Percentiles rank a stretch among this genome's conserved stretches.
These are phyloP conservation scores for Drosophila erecta DNA, from an alignment of 1,140 invertebrate species.

Conservation along the genomic window DNA sequence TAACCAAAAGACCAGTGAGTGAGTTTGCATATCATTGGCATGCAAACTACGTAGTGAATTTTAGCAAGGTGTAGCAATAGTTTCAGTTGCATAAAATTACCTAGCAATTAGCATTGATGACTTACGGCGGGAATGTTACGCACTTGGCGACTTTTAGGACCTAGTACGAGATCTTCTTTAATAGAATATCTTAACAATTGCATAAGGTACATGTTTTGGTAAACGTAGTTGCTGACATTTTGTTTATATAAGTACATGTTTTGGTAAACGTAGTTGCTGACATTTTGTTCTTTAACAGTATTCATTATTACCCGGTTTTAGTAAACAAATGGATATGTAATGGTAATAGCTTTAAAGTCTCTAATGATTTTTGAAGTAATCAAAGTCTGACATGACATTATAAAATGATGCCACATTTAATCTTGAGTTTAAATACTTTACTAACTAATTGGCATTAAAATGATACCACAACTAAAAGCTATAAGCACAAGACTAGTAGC, in stretches of 20 bases:
- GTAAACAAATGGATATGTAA: neutral
- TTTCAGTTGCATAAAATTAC: constrained; percentile 2
- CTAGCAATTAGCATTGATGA: constrained; percentile 5
- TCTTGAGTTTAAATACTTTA: neutral
- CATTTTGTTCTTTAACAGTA: neutral
- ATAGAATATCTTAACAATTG: neutral
- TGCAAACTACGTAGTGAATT: neutral
- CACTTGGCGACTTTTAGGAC: neutral
- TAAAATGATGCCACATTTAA: neutral
- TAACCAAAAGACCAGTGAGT: constrained; percentile 18
- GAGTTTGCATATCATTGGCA: constrained; percentile 23
- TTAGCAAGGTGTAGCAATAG: neutral
- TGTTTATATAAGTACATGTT: too few species aligned
- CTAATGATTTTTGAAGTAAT: too few species aligned
- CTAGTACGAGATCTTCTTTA: neutral
- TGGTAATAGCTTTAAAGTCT: too few species aligned
- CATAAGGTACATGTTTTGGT: neutral
- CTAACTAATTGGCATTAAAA: constrained; percentile 9
- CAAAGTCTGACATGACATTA: neutral
- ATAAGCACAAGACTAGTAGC: constrained; percentile 26
- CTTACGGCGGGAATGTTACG: constrained; percentile 3
- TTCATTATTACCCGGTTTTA: too few species aligned
- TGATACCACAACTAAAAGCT: neutral
- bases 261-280: neutral
- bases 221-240: neutral